Evolutionary conservation across 2,797 vertebrate genomes (phyloP).

Genomic region (Caiman crocodilus): DNA sequence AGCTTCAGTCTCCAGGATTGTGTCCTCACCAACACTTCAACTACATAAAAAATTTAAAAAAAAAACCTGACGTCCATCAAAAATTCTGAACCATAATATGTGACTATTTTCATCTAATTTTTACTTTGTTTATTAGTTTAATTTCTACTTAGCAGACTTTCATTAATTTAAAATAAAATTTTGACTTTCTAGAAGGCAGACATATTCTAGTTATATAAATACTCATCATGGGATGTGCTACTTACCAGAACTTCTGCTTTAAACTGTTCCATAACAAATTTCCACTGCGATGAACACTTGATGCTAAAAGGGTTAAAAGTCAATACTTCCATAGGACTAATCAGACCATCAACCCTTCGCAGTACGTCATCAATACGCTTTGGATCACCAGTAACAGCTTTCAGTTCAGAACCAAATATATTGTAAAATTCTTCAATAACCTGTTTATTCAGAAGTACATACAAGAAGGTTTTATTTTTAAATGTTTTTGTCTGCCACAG

Average conservation of each 20-base stretch:
- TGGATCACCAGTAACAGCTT: slow-evolving; percentile 88
- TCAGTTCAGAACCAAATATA: slow-evolving; percentile 90
- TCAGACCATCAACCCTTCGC: slow-evolving; percentile 84
- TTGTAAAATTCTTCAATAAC: slow-evolving; percentile 91
- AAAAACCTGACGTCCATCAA: background rate
- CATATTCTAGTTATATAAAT: background rate
- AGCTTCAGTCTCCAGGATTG: background rate
- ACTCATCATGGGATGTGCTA: background rate
- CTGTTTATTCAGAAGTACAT: slow-evolving; percentile 73
- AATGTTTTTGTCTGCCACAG: background rate
- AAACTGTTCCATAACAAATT: slow-evolving; percentile 88
- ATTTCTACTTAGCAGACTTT: background rate
- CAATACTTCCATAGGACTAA: slow-evolving; percentile 85
- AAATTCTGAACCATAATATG: background rate
- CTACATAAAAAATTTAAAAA: background rate
- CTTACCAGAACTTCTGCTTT: slow-evolving; percentile 86
- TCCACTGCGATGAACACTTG: slow-evolving; percentile 85
- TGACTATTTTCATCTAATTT: background rate
- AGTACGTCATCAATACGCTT: slow-evolving; percentile 87
- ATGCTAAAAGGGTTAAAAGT: slow-evolving; percentile 89
- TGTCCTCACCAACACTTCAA: background rate
- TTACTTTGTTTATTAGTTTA: background rate
- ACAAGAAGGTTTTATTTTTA: background rate
- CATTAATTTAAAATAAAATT: background rate
- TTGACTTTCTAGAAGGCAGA: background rate